Evolutionary conservation across 1,140 invertebrate genomes (phyloP), one percentile per base, ranked within the genome.

Genomic region (Neodiprion pinetum): DNA sequence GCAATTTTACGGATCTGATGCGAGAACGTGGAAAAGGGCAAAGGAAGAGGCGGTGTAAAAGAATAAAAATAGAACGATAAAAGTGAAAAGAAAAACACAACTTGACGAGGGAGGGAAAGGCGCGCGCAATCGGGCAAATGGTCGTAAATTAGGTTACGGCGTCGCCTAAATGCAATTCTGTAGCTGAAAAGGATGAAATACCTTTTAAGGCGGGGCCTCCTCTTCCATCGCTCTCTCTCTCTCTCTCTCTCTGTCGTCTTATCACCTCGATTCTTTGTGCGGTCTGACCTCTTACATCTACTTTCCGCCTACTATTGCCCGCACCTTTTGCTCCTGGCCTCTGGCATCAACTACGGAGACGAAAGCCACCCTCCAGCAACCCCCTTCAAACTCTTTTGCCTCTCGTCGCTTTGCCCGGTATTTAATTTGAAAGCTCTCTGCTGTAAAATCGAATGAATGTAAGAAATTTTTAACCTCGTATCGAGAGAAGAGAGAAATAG

Each of bases 141-240:
- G 67, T 47, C 11, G 67, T 12, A 69, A 69, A 69, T 69, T 69
- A 69, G 67, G 67, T 69, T 69, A 14, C 40, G 21, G 7, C 67
- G 21, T 69, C 40, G 67, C 67, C 67, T 23, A 69, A 69, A 69
- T 69, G 67, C 67, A 69, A 69, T 69, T 69, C 40, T 47, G 67
- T 69, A 14, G 67, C 40, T 47, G 67, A 69, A 69, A 47, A 69
- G 67, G 14, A 14, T 69, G 11, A 12, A 69, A 69, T 69, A 14
- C 67, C 21, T 69, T 69, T 69, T 69, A 69, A 21, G 67, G 21
- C n/a, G 14, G 5, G 9, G 3, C 11, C 53, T 47, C 67, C 67
- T 69, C 21, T 21, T 7, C 4, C 61, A 47, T 69, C 40, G 67
- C 12, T 61, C 53, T n/a, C 53, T 61, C 53, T 21, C 17, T 21